phyloP scores from a whole-genome alignment of 2,888 invertebrate species.

The Ecdyonurus torrentis region DNA sequence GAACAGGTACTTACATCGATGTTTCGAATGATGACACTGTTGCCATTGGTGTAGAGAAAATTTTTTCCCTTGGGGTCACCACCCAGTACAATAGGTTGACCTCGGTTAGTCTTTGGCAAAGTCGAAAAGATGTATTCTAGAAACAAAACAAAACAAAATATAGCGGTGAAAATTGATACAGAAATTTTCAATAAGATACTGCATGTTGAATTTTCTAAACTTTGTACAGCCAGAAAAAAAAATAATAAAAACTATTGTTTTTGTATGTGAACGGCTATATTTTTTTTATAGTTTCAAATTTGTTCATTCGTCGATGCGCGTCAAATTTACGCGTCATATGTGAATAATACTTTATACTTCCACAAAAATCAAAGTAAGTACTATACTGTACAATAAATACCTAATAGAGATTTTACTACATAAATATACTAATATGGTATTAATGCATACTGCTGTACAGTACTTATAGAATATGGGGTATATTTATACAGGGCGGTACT shows the following conservation, averaged over 20 bases:
- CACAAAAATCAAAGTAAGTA: background rate
- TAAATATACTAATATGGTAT: too few relatives aligned
- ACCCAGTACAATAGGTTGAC: slow-evolving; percentile 85
- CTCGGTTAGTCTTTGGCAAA: slow-evolving; percentile 85
- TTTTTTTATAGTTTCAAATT: too few relatives aligned
- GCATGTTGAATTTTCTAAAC: background rate
- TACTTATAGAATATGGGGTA: too few relatives aligned
- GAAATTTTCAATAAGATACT: background rate
- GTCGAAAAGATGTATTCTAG: slow-evolving; percentile 81
- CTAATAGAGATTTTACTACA: too few relatives aligned
- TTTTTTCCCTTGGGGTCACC: slow-evolving; percentile 94
- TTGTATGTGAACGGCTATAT: too few relatives aligned
- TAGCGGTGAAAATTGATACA: background rate
- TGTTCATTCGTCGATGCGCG: too few relatives aligned
- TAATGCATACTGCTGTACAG: too few relatives aligned
- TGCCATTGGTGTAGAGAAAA: slow-evolving; percentile 93
- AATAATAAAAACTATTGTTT: background rate
- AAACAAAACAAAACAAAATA: slow-evolving; percentile 20
- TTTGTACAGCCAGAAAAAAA: background rate
- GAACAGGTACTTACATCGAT: slow-evolving; percentile 50
- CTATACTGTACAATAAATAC: too few relatives aligned
- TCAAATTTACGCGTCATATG: too few relatives aligned
- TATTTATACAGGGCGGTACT: too few relatives aligned
- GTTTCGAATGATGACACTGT: slow-evolving; percentile 93
- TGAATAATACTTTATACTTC: too few relatives aligned